Conservation (phyloP, 2,113 vertebrate species). For the Thalassarche chlororhynchos region DNA sequence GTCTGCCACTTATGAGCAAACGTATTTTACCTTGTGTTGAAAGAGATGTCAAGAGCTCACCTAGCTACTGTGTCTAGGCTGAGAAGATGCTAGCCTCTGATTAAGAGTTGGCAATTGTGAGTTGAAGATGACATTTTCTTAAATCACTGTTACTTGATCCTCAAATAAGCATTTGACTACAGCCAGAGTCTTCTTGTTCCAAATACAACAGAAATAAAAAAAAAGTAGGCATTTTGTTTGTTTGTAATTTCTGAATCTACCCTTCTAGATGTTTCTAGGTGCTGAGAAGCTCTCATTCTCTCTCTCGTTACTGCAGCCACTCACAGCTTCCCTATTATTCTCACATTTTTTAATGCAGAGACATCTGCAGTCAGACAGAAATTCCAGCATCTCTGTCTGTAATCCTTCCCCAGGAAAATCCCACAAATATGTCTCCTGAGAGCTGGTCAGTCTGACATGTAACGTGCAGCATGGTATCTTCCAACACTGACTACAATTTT, state of each 20-base stretch:
- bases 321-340: not conserved
- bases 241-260: not conserved
- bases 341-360: not conserved
- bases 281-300: not conserved
- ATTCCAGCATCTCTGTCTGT: not conserved
- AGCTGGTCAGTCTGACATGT: not conserved
- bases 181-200: not conserved
- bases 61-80: not conserved
- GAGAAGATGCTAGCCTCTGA: not conserved
- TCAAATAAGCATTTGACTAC: not conserved
- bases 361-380: not conserved
- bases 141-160: not conserved
- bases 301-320: not conserved
- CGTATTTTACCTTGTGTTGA: not conserved
- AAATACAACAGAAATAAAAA: not conserved
- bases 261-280: not conserved
- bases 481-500: not conserved
- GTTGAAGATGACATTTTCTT: not conserved
- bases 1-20: not conserved
- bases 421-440: not conserved
- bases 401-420: not conserved
- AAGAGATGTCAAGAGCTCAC: not conserved
- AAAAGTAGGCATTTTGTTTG: not conserved
- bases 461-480: not conserved
- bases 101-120: not conserved